Evolutionary conservation across 2,113 vertebrate genomes (phyloP).

Genomic region (Datnioides undecimradiatus): DNA sequence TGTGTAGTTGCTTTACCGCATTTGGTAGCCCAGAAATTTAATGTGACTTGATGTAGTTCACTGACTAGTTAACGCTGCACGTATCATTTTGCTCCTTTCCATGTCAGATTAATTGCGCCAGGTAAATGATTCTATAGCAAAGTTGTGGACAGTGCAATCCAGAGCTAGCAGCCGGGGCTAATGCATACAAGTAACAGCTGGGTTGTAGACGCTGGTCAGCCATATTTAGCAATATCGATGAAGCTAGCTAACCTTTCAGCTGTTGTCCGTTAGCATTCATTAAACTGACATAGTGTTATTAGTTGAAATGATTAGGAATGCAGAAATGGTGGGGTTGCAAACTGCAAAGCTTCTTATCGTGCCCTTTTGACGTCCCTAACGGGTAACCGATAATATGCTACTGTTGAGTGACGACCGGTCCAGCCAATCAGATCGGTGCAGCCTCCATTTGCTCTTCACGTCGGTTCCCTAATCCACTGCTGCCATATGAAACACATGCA

Average conservation of each 20-base stretch:
- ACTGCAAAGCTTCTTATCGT: conserved; percentile 55
- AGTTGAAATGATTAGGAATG: accelerated
- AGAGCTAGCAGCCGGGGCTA: conserved; percentile 50
- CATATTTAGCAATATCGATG: conserved; percentile 59
- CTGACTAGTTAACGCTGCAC: not conserved
- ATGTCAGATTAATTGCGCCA: not conserved
- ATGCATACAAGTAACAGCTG: conserved; percentile 60
- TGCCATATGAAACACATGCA: conserved; percentile 58
- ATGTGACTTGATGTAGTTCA: too few species aligned
- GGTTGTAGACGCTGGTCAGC: conserved; percentile 57
- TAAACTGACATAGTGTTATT: not conserved
- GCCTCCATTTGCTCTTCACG: conserved; percentile 80
- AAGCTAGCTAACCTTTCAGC: conserved; percentile 10
- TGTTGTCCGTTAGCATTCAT: not conserved
- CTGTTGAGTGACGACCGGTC: conserved; percentile 62
- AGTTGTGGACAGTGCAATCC: conserved; percentile 30
- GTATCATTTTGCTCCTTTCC: not conserved
- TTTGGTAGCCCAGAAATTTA: conserved; percentile 1
- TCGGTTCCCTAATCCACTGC: conserved; percentile 60
- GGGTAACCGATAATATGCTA: conserved; percentile 42
- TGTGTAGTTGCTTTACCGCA: conserved; percentile 21
- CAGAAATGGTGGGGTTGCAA: not conserved
- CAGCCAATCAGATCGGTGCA: conserved; percentile 70
- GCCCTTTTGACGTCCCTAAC: conserved; percentile 62
- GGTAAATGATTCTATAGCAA: not conserved